These are phyloP conservation scores for Heteromormyrus szaboi DNA, from an alignment of 2,797 vertebrate genomes.

Conservation along the genomic window DNA sequence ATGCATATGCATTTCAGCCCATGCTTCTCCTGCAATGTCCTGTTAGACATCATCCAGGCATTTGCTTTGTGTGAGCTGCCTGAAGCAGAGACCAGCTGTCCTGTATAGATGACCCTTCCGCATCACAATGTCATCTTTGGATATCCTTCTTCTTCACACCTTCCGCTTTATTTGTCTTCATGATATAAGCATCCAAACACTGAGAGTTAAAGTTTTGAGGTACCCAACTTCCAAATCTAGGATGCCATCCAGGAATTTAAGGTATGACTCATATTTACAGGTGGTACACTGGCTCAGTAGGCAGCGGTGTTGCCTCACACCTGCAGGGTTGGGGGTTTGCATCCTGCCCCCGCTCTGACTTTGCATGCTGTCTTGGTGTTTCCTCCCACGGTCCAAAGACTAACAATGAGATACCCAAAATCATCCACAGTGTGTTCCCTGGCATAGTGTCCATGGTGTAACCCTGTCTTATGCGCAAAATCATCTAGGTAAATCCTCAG, in stretches of 20 bases:
- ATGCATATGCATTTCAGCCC: neutral
- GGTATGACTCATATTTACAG: neutral
- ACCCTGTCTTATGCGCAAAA: neutral
- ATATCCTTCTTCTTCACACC: no score
- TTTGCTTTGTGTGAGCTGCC: neutral
- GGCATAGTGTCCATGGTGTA: neutral
- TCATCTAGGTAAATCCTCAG: neutral
- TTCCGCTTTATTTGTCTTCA: neutral
- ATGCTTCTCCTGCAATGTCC: neutral
- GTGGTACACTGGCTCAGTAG: neutral
- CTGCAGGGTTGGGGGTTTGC: neutral
- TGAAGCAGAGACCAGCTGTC: neutral
- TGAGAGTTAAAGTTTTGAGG: neutral
- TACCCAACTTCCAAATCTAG: neutral
- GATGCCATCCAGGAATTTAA: neutral
- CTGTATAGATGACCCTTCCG: neutral
- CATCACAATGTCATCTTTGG: neutral
- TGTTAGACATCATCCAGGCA: neutral
- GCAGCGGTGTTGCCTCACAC: neutral
- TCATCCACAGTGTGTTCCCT: neutral
- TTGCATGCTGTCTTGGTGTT: neutral
- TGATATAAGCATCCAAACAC: neutral
- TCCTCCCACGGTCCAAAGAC: neutral
- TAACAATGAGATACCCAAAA: neutral
- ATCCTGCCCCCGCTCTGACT: neutral